phyloP scores from a whole-genome alignment of 2,888 invertebrate species.

The Agriotes lineatus region DNA sequence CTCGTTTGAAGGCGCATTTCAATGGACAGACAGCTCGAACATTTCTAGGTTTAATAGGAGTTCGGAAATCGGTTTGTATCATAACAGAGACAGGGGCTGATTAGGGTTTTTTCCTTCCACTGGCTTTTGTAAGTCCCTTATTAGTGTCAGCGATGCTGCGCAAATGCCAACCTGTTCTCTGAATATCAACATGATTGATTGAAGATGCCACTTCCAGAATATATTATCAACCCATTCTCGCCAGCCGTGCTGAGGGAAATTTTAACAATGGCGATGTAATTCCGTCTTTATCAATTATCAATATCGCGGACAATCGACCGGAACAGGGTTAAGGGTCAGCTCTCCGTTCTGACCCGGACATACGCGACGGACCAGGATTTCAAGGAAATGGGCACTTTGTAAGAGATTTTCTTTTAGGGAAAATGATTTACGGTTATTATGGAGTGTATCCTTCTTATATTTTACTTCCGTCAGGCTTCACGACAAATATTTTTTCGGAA shows the following conservation, averaged over 20 bases:
- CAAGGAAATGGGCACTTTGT: slow-evolving; percentile 33
- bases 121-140: neutral
- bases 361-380: slow-evolving; percentile 20
- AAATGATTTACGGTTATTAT: slow-evolving; percentile 41
- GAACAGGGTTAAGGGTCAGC: slow-evolving; percentile 34
- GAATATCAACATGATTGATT: neutral
- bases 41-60: no score
- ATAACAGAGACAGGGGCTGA: no score
- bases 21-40: no score
- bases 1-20: no score
- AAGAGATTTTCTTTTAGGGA: slow-evolving; percentile 38
- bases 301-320: slow-evolving; percentile 19
- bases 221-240: neutral
- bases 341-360: slow-evolving; percentile 23
- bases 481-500: slow-evolving; percentile 16
- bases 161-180: neutral
- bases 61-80: no score
- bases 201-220: neutral
- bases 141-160: neutral
- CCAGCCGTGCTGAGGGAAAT: neutral
- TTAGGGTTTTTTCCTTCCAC: no score
- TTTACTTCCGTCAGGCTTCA: slow-evolving; percentile 19
- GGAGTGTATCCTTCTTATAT: slow-evolving; percentile 29
- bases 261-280: slow-evolving; percentile 20
- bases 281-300: slow-evolving; percentile 22